Evolutionary conservation across 2,797 vertebrate genomes (phyloP).

Genomic region (Sparus aurata): DNA sequence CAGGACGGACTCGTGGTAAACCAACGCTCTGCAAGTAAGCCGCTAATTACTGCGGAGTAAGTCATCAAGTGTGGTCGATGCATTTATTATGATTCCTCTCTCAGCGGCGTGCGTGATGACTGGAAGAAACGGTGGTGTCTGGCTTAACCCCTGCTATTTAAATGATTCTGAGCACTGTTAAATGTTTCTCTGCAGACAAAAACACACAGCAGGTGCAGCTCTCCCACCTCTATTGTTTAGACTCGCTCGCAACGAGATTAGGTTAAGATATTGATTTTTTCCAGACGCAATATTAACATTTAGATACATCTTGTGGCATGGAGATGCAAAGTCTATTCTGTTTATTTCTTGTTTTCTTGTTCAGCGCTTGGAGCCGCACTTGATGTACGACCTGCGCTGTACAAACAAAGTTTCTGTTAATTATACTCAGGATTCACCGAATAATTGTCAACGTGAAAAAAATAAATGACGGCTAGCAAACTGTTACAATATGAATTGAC

Average conservation of each 20-base stretch:
- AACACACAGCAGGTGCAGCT: conserved; percentile 41
- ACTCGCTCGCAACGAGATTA: conserved; percentile 56
- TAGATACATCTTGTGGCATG: conserved; percentile 61
- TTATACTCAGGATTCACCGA: too few species aligned
- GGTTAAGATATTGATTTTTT: conserved; percentile 65
- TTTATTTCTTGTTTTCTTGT: too few species aligned
- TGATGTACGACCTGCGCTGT: too few species aligned
- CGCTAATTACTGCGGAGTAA: conserved; percentile 64
- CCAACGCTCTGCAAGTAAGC: conserved; percentile 42
- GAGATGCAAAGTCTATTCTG: conserved; percentile 43
- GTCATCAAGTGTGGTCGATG: conserved; percentile 55
- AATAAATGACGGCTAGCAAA: too few species aligned
- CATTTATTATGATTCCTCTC: conserved; percentile 45
- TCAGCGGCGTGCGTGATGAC: conserved; percentile 25
- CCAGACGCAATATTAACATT: conserved; percentile 67
- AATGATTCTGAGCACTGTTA: conserved; percentile 28
- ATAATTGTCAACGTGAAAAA: too few species aligned
- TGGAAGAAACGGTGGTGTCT: conserved; percentile 16
- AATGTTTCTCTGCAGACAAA: conserved; percentile 32
- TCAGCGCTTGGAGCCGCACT: too few species aligned
- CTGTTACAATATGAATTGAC: too few species aligned
- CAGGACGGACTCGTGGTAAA: conserved; percentile 55
- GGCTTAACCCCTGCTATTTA: conserved; percentile 22
- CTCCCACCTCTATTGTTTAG: conserved; percentile 45
- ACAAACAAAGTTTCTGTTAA: too few species aligned